A percentile compares a stretch with the other conserved stretches of the same genome.
Evolutionary conservation across 2,113 vertebrate genomes (phyloP).

Genomic region (Notothenia coriiceps): DNA sequence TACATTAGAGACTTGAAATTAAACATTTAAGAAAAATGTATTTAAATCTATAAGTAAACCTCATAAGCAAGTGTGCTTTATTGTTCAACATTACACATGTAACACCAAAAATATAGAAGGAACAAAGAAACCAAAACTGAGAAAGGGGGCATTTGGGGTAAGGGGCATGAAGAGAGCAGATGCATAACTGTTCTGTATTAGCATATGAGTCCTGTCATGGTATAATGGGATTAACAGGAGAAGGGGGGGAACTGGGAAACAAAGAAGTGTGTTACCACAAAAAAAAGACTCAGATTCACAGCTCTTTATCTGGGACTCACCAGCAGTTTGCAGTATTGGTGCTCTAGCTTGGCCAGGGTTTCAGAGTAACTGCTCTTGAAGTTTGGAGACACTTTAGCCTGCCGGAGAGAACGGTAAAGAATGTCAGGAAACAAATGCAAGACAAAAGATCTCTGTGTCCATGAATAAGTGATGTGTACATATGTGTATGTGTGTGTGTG

Average conservation of each 20-base stretch:
- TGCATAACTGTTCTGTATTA: conserved; percentile 25
- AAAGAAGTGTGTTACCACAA: conserved; percentile 5
- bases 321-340: conserved; percentile 96
- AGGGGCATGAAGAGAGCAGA: conserved; percentile 5
- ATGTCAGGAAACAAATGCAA: not conserved
- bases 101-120: not conserved
- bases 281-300: no score
- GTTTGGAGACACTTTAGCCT: conserved; percentile 93
- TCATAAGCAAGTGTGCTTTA: not conserved
- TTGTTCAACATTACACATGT: not conserved
- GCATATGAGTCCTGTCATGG: conserved; percentile 44
- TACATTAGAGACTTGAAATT: no score
- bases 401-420: conserved; percentile 27
- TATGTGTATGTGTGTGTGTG: not conserved
- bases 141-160: not conserved
- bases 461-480: not conserved
- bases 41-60: not conserved
- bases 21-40: not conserved
- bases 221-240: conserved; percentile 62
- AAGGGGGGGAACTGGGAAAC: conserved; percentile 20
- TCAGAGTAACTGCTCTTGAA: conserved; percentile 93
- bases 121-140: conserved; percentile 4
- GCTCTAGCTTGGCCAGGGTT: conserved; percentile 94
- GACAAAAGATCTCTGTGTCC: not conserved
- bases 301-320: conserved; percentile 80